A percentile compares a stretch with the other conserved stretches of the same genome.
Conservation (phyloP, 1,140 invertebrate species). For the Drosophila parvula region DNA sequence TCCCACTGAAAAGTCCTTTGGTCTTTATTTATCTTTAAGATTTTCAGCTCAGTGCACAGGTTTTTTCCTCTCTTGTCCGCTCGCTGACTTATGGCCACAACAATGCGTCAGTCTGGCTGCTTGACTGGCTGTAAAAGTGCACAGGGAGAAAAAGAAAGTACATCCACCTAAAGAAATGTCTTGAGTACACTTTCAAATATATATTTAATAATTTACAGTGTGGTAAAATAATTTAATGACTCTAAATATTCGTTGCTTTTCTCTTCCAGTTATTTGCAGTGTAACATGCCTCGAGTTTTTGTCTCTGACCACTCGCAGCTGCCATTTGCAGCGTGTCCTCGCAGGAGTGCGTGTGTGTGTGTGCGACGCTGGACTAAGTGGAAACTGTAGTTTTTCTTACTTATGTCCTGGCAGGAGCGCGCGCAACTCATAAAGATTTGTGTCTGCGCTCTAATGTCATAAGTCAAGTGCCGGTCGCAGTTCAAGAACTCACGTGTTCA, state of each 20-base stretch:
- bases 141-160: constrained; percentile 7
- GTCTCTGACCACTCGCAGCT: constrained; percentile 77
- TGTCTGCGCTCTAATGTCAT: constrained; percentile 75
- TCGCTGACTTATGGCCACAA: constrained; percentile 65
- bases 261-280: not conserved
- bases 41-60: constrained; percentile 76
- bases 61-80: constrained; percentile 38
- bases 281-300: constrained; percentile 50
- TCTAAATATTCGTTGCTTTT: not conserved
- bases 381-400: constrained; percentile 82
- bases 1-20: constrained; percentile 23
- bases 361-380: constrained; percentile 63
- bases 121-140: constrained; percentile 27
- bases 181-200: not conserved
- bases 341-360: constrained; percentile 35
- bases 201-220: too few species aligned
- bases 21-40: constrained; percentile 84
- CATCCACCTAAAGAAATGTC: not conserved
- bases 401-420: constrained; percentile 58
- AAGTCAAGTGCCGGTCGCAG: constrained; percentile 76
- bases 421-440: constrained; percentile 74
- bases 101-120: constrained; percentile 75
- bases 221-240: not conserved
- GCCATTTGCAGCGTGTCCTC: constrained; percentile 68
- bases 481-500: constrained; percentile 65